Base-by-base conservation (phyloP, 2,113 vertebrate genomes). In the Triplophysa tibetana region DNA sequence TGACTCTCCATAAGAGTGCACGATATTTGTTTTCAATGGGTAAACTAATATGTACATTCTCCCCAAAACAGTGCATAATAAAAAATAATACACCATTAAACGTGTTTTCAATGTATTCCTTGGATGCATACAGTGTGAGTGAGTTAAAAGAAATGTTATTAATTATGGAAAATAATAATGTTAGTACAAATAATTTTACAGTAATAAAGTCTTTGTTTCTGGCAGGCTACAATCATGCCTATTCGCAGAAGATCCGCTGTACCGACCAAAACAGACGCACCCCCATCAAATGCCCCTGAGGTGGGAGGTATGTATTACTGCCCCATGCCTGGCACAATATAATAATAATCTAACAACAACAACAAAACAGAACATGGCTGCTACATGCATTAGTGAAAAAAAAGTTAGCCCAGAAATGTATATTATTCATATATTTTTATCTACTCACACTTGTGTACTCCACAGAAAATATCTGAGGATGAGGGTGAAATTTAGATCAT, bases 161-260 rank as follows among this genome's bases (percentile, higher is more conserved):
- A 38, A 38, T 38, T 38, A 38, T 38, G 7, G 33, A 38, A 38
- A 38, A 38, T 38, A 38, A 38, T 24, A 24, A 38, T 38, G 33
- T 38, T 38, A 7, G 33, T 7, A 38, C 33, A 38, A 38, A 38
- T 6, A 1, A 38, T 38, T 38, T 29, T 7, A 7, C 6, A 38
- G 7, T 38, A 58, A 58, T 21, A 58, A 58, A 10, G 58, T 62
- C 11, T 74, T 67, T 58, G 52, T 70, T 21, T 5, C 8, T 72
- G 21, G 14, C 60, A 72, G 38, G 72, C 82, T 56, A 23, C 33
- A 87, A 87, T 91, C 41, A 99, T 99, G 97, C 97, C 97, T 0
- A 98, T 99, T 88, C 96, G 96, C 38, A 94, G 96, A 87, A 88
- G 94, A 11, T 91, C 96, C 84, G 95, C 94, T 45, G 90, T 94